Conservation (phyloP, 2,888 invertebrate genomes). For the Drosophila hamatofila region DNA sequence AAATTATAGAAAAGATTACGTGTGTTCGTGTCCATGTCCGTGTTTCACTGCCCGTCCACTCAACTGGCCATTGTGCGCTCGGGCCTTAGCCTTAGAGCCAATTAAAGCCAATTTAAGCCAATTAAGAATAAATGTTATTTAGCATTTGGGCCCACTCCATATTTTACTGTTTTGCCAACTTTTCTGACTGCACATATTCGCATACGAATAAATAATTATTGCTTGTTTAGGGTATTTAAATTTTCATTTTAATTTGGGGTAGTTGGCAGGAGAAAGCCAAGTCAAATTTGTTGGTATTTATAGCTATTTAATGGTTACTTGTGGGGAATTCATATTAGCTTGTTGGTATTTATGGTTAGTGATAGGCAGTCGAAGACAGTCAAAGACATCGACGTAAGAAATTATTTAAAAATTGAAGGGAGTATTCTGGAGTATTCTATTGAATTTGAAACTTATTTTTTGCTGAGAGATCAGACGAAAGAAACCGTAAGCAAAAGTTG, state of each 20-base stretch:
- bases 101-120: constrained; percentile 76
- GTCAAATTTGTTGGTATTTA: not conserved
- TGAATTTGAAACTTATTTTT: too few relatives aligned
- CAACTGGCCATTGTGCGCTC: constrained; percentile 30
- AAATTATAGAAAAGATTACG: constrained; percentile 80
- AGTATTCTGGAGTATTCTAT: too few relatives aligned
- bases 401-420: too few relatives aligned
- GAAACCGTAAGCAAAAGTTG: too few relatives aligned
- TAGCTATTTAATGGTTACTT: not conserved
- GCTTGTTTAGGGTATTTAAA: constrained; percentile 17
- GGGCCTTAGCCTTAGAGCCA: constrained; percentile 12
- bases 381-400: too few relatives aligned
- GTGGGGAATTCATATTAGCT: not conserved
- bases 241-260: constrained; percentile 8
- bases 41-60: not conserved
- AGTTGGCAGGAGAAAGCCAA: not conserved
- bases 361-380: too few relatives aligned
- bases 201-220: constrained; percentile 42
- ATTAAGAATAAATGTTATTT: constrained; percentile 55
- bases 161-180: constrained; percentile 10
- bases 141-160: constrained; percentile 5
- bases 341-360: too few relatives aligned
- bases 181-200: constrained; percentile 26
- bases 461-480: too few relatives aligned
- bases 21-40: constrained; percentile 48